Evolutionary conservation across 2,113 vertebrate genomes (phyloP), one percentile per base, ranked within the genome.

Genomic region (Ageneiosus marmoratus): DNA sequence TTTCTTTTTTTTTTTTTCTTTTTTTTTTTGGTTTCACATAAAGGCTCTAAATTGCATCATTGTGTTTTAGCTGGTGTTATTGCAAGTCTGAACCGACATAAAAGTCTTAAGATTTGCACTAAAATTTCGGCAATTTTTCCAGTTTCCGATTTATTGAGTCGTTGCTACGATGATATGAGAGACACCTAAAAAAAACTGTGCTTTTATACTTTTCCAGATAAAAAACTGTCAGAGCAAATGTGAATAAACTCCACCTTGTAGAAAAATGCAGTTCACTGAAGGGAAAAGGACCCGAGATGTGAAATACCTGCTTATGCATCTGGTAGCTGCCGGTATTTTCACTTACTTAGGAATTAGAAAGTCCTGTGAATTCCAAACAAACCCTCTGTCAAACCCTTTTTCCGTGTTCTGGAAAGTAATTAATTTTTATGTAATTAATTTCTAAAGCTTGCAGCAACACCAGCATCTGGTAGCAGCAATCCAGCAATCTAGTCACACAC

Each of bases 401-500:
- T 69, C 34, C 24, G 46, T 48, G 12, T 48, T 46, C 15, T 48
- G 13, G 48, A 75, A 53, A 34, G 27, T 75, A 75, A 75, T 53
- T 75, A 34, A 75, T 75, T n/a, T 51, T 22, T 5, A 51, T 9
- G 5, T 73, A 48, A 48, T 74, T 74, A 51, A 51, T 74, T 51
- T 51, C 72, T 29, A 18, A 51, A 51, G 13, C 69, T 72, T 46
- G 41, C 22, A n/a, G 69, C 69, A 48, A 18, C 37, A 16, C n/a
- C 69, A 48, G 69, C 12, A 15, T 50, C 46, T 29, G 5, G 18
- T 53, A 34, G 48, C 73, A 75, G 53, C 27, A 55, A 34, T 53
- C 48, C 73, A 44, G 27, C n/a, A 79, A 22, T 29, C n/a, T 18
- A 46, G 48, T 79, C 77, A 48, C 50, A 24, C 63, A 80, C 63